Evolutionary conservation across 2,888 invertebrate genomes (phyloP), one percentile per base, ranked within the genome.

Genomic region (Thymelicus lineola): DNA sequence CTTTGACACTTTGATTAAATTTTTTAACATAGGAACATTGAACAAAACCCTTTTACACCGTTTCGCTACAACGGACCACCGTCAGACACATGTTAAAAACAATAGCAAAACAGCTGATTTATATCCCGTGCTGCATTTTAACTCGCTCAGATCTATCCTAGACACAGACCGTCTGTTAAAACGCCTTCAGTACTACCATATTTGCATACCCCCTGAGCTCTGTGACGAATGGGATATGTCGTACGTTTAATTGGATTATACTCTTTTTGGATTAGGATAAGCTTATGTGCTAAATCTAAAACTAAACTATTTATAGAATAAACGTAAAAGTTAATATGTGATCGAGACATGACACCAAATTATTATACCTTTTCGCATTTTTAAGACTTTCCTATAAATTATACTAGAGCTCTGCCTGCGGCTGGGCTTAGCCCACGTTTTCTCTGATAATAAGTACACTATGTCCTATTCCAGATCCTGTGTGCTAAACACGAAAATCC

Each of bases 41-140:
- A 46, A 58, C 17, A 48, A 46, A 6, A 0, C 6, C 58, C 7
- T 4, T 58, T 36, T n/a, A 17, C 17, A 3, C 46, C 2, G 1
- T n/a, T 38, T 36, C 12, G 9, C 62, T 62, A 7, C 68, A 62
- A 57, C 62, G 1, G 70, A 75, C 61, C 74, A 77, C 76, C 75
- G 73, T n/a, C 55, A 55, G 9, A 7, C 46, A 28, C 66, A 60
- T 48, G 50, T 67, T 46, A 68, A 62, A 68, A 67, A 67, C 67
- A 67, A 61, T 67, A 67, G 53, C 67, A 62, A 50, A 55, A 57
- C 61, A 68, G 60, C 61, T 55, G 68, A 68, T 68, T 68, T 57
- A 62, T 46, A 46, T 55, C 55, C 46, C 60, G 12, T 42, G 60
- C 66, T 42, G 68, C 62, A 62, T 67, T 45, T 61, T 50, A 61